Conservation (phyloP, 2,888 invertebrate species). For the Watsonalla binaria region DNA sequence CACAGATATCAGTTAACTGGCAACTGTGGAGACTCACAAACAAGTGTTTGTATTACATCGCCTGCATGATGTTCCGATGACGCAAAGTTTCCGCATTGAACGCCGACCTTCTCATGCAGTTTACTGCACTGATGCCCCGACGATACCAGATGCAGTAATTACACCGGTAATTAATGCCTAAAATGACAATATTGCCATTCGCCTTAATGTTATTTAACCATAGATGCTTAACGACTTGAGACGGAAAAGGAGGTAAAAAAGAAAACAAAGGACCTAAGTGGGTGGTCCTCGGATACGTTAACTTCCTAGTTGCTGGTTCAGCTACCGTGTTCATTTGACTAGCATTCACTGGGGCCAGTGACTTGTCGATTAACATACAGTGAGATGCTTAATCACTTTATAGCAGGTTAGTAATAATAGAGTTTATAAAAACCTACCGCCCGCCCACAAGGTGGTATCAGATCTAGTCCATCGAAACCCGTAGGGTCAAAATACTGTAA, state of each 20-base stretch:
- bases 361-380: neutral
- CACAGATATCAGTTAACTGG: neutral
- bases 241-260: neutral
- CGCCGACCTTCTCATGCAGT: neutral
- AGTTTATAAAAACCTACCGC: neutral
- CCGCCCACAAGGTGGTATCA: neutral
- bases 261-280: neutral
- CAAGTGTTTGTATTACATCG: neutral
- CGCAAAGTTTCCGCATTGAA: neutral
- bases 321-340: neutral
- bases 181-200: no score
- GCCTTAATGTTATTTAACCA: no score
- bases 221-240: no score
- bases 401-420: neutral
- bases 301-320: neutral
- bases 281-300: neutral
- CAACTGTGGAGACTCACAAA: neutral
- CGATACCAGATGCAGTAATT: neutral
- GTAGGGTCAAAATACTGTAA: neutral
- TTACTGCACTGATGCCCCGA: neutral
- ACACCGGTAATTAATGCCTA: no score
- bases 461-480: neutral
- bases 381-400: neutral
- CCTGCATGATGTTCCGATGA: neutral
- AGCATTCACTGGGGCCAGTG: neutral